Evolutionary conservation across 2,113 vertebrate genomes (phyloP).

Genomic region (Fregata magnificens): DNA sequence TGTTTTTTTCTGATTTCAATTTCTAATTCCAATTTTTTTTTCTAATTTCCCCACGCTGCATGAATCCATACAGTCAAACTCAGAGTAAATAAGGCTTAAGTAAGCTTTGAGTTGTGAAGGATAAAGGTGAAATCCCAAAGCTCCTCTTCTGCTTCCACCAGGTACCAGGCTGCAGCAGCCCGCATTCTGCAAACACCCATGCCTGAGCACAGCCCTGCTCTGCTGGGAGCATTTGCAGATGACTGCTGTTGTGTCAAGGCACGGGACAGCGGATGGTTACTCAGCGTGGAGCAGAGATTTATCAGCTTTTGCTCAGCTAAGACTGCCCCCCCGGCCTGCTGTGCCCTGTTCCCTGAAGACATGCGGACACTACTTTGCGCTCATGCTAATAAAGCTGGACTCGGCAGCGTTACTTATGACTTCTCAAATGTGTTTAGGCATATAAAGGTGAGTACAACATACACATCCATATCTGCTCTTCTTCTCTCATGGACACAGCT

Average conservation of each 20-base stretch:
- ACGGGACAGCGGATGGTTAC: background rate
- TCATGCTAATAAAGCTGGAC: background rate
- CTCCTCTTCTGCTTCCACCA: background rate
- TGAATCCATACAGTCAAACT: background rate
- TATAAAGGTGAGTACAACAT: background rate
- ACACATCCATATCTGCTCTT: background rate
- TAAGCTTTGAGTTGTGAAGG: background rate
- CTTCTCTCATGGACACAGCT: background rate
- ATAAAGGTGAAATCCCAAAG: background rate
- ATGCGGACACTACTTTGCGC: fast-evolving
- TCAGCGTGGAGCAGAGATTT: background rate
- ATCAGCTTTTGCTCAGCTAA: background rate
- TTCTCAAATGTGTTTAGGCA: background rate
- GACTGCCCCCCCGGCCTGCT: fast-evolving
- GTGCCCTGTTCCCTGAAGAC: background rate
- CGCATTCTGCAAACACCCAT: fast-evolving
- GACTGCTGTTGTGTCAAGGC: fast-evolving
- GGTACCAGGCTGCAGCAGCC: background rate
- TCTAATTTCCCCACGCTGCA: background rate
- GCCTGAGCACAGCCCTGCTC: fast-evolving
- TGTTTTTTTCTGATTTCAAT: background rate
- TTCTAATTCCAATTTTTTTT: background rate
- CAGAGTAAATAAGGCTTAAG: background rate
- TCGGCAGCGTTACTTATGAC: fast-evolving
- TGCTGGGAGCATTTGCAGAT: background rate